Conservation (phyloP, 1,140 invertebrate species). For the Xylocopa sonorina region DNA sequence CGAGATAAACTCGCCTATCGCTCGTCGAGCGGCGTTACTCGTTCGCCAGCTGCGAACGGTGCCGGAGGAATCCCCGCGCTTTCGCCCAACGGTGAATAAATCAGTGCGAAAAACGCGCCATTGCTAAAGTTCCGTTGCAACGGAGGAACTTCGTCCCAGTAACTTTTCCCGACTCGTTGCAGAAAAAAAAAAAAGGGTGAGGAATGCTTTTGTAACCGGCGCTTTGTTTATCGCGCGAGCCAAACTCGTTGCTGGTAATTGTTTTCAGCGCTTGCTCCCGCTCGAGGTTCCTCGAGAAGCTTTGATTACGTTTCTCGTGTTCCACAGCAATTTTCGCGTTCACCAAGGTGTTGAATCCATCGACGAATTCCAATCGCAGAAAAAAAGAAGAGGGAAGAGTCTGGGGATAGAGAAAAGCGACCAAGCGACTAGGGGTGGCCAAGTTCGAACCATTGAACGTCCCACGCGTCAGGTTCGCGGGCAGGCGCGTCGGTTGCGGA, state of each 20-base stretch:
- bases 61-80: constrained; percentile 43
- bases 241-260: not conserved
- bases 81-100: constrained; percentile 31
- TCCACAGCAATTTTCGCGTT: too few relatives aligned
- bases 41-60: constrained; percentile 17
- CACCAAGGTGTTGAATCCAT: too few relatives aligned
- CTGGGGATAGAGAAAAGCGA: too few relatives aligned
- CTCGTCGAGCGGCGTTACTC: constrained; percentile 29
- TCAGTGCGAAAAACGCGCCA: not conserved
- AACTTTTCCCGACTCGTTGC: not conserved
- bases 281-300: not conserved
- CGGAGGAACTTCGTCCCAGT: not conserved
- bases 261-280: not conserved
- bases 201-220: not conserved
- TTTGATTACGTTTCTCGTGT: not conserved
- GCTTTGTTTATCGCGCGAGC: not conserved
- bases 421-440: too few relatives aligned
- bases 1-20: constrained; percentile 53
- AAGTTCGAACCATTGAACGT: not conserved
- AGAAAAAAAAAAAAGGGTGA: not conserved
- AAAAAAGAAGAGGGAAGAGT: not conserved
- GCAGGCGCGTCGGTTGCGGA: not conserved
- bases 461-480: not conserved
- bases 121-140: not conserved
- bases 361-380: too few relatives aligned